Base-by-base conservation (phyloP, 2,113 vertebrate species). In the Sus scrofa region DNA sequence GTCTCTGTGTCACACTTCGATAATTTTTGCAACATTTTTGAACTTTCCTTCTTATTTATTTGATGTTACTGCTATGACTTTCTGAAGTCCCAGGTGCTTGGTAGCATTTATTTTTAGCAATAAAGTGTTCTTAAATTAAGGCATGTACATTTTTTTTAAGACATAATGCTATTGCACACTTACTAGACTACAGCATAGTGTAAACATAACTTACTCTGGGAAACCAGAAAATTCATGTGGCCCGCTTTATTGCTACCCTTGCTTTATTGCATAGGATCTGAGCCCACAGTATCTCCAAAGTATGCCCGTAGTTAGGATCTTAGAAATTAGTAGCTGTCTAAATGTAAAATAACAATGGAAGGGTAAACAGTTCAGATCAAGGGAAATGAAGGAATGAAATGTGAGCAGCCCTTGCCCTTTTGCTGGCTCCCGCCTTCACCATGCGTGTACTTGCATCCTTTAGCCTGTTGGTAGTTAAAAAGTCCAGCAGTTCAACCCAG, bases 401-500 rank as follows among this genome's bases (percentile, higher is more conserved):
- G 22, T 65, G 22, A 54, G 54, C 56, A 37, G 15, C n/a, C 3
- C 13, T 60, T 34, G 19, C 20, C n/a, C 56, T 37, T 39, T 24
- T n/a, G n/a, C 18, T 63, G 58, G 32, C 44, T 37, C 6, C 27
- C 14, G 18, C 18, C 30, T 91, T 86, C 27, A 24, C 52, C 3
- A 0, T 18, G 62, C 32, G 54, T 19, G 26, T n/a, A 7, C 73
- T 70, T 0, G 2, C 32, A 16, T 39, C 19, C 32, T 89, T 50
- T 56, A 39, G 85, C 62, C 70, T 52, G 11, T 56, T 1, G 19
- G 6, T 3, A 79, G 30, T 68, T 71, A n/a, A n/a, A n/a, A 74
- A 37, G 54, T 84, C 92, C 90, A 95, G 90, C 95, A 44, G 96
- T 37, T 85, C 6, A 14, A 26, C 24, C 24, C 83, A 15, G 20